Evolutionary conservation across 1,140 invertebrate species (phyloP).

Genomic region (Araneus ventricosus): DNA sequence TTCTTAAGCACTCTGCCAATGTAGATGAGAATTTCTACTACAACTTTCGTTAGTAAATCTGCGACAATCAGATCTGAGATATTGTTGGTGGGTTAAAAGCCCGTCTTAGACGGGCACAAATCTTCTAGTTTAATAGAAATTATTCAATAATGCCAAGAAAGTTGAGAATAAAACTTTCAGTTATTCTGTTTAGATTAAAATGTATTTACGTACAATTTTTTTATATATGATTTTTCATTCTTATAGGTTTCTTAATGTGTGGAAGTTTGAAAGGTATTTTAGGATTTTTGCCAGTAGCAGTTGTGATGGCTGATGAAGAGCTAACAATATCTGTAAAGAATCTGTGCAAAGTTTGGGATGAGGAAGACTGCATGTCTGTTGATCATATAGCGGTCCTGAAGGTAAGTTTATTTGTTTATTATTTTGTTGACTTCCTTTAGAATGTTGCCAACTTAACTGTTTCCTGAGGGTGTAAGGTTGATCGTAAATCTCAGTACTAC

Average conservation of each 20-base stretch:
- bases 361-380: slow-evolving; percentile 46
- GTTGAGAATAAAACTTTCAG: not conserved
- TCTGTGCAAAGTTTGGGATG: slow-evolving; percentile 65
- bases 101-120: too few species aligned
- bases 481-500: too few species aligned
- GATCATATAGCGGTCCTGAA: slow-evolving; percentile 65
- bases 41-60: too few species aligned
- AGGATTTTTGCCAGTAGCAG: slow-evolving; percentile 54
- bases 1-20: too few species aligned
- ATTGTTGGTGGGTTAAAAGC: too few species aligned
- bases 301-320: slow-evolving; percentile 15
- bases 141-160: not conserved
- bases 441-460: not conserved
- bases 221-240: not conserved
- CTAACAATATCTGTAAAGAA: slow-evolving; percentile 17
- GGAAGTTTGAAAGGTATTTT: slow-evolving; percentile 59
- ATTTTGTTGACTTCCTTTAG: not conserved
- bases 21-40: too few species aligned
- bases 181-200: not conserved
- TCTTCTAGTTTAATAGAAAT: too few species aligned
- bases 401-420: slow-evolving; percentile 14
- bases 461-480: too few species aligned
- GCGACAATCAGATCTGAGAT: too few species aligned
- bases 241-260: slow-evolving; percentile 66
- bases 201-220: not conserved